Conservation (phyloP, 2,888 invertebrate species). For the Gymnoscelis rufifasciata region DNA sequence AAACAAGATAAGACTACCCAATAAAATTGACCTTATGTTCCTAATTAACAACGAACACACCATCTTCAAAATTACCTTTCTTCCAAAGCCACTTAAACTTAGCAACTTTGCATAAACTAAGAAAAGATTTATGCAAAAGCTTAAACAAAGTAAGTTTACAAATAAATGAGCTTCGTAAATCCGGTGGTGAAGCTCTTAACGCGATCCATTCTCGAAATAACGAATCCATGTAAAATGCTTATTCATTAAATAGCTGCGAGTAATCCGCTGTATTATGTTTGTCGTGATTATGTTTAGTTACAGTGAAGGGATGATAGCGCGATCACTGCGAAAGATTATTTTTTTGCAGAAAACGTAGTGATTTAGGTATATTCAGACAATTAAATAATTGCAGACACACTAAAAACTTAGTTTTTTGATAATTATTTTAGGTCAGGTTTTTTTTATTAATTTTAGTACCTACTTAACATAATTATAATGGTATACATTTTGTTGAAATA, state of each 20-base stretch:
- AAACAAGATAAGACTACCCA: no score
- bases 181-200: constrained; percentile 15
- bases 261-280: constrained; percentile 49
- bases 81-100: not conserved
- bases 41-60: no score
- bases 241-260: constrained; percentile 62
- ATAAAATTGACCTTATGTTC: no score
- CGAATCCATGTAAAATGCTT: constrained; percentile 38
- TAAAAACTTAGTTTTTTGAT: no score
- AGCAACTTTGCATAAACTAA: not conserved
- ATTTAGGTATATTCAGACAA: no score
- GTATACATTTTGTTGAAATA: no score
- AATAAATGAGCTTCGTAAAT: not conserved
- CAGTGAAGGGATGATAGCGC: not conserved
- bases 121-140: not conserved
- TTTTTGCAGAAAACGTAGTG: no score
- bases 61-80: no score
- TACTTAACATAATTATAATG: no score
- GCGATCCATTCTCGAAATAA: constrained; percentile 18
- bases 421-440: no score
- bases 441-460: no score
- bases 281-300: constrained; percentile 29
- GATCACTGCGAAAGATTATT: constrained; percentile 3
- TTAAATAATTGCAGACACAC: no score
- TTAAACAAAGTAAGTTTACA: not conserved